phyloP scores from a whole-genome alignment of 2,888 invertebrate genomes.

The Stenotaenia linearis region DNA sequence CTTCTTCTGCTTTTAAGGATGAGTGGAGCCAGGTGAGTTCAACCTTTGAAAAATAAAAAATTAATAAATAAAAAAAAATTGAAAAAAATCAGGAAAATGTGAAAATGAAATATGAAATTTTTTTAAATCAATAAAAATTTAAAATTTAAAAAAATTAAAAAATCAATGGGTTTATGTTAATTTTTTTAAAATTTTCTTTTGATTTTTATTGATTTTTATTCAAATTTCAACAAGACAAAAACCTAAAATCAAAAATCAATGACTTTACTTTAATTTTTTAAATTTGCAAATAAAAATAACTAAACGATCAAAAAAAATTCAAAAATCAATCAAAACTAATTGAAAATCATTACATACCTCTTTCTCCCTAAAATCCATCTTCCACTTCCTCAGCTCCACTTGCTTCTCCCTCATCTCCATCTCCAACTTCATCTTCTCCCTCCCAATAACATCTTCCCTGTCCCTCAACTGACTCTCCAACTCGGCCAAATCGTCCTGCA shows the following conservation, averaged over 20 bases:
- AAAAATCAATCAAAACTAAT: too few species aligned
- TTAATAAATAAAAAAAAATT: not conserved
- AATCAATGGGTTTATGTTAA: too few species aligned
- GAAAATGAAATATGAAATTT: too few species aligned
- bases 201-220: not conserved
- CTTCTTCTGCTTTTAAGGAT: not conserved
- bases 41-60: slow-evolving; percentile 13
- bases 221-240: too few species aligned
- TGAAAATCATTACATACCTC: too few species aligned
- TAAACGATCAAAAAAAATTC: too few species aligned
- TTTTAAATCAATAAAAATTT: too few species aligned
- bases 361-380: slow-evolving; percentile 15
- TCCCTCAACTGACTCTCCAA: slow-evolving; percentile 26
- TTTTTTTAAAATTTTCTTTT: not conserved
- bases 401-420: slow-evolving; percentile 14
- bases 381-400: slow-evolving; percentile 11
- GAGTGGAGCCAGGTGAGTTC: slow-evolving; percentile 1
- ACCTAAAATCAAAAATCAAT: too few species aligned
- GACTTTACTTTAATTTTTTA: too few species aligned
- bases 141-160: too few species aligned
- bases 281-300: too few species aligned
- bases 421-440: slow-evolving; percentile 19
- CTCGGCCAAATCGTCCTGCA: slow-evolving; percentile 6
- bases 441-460: not conserved
- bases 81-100: too few species aligned